Conservation (phyloP, 1,140 invertebrate species). For the Zaprionus africanus region DNA sequence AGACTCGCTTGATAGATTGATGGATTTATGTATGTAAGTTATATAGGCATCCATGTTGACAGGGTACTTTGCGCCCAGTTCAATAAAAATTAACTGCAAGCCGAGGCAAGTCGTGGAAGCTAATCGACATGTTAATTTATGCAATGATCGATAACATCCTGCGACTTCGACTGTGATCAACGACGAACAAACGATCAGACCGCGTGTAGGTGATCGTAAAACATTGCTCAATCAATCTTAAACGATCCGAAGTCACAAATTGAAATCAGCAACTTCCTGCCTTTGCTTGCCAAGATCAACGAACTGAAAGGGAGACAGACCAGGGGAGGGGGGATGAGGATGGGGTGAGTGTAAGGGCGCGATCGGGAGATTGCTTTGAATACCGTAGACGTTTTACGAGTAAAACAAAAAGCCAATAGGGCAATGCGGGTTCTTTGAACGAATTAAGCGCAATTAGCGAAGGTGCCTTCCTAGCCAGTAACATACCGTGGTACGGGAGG, state of each 20-base stretch:
- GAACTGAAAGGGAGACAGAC: constrained; percentile 3
- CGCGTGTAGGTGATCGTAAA: constrained; percentile 68
- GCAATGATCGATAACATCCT: constrained; percentile 83
- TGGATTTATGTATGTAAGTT: constrained; percentile 36
- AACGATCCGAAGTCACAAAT: constrained; percentile 72
- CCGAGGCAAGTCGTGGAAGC: constrained; percentile 17
- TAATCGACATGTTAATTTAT: constrained; percentile 71
- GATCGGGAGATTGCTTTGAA: constrained; percentile 34
- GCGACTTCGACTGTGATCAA: constrained; percentile 66
- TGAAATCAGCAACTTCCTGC: constrained; percentile 80
- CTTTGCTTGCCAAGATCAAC: constrained; percentile 36
- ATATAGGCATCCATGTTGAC: constrained; percentile 4
- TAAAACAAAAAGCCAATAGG: constrained; percentile 61
- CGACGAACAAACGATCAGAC: constrained; percentile 47
- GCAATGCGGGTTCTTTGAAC: constrained; percentile 77
- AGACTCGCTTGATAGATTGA: constrained; percentile 22
- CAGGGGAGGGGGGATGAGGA: constrained; percentile 3
- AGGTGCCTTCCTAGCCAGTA: constrained; percentile 48
- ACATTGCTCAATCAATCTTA: constrained; percentile 80
- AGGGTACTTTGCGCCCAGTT: neutral
- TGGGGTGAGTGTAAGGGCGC: neutral
- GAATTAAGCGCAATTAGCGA: constrained; percentile 81
- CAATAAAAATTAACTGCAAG: constrained; percentile 62
- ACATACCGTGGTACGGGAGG: neutral
- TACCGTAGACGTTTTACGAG: constrained; percentile 57